Conservation (phyloP, 2,113 vertebrate genomes). For the Atherinomorus stipes region DNA sequence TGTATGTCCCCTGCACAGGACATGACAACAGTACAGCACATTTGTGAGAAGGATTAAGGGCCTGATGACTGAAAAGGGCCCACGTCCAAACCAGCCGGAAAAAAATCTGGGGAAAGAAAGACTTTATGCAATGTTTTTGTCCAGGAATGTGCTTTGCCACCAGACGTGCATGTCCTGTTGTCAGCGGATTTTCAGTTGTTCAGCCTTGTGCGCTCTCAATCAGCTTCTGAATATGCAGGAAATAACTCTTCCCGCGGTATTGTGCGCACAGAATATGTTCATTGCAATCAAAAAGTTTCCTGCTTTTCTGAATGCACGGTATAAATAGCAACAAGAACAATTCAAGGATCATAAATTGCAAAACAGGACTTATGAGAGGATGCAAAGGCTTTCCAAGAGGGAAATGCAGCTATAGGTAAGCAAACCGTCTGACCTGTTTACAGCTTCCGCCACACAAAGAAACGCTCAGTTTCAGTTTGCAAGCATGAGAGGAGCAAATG, state of each 20-base stretch:
- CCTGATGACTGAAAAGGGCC: slow-evolving; percentile 7
- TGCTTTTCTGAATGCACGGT: slow-evolving; percentile 69
- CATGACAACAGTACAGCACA: slow-evolving; percentile 5
- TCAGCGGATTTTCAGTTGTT: slow-evolving; percentile 43
- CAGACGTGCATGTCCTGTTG: slow-evolving; percentile 37
- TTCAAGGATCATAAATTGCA: slow-evolving; percentile 68
- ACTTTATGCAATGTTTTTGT: neutral
- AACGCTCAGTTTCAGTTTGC: neutral
- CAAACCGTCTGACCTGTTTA: slow-evolving; percentile 45
- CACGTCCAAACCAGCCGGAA: slow-evolving; percentile 16
- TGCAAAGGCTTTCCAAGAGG: slow-evolving; percentile 37
- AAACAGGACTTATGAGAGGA: slow-evolving; percentile 52
- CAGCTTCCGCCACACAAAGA: slow-evolving; percentile 34
- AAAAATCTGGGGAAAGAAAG: neutral
- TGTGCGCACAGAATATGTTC: slow-evolving; percentile 63
- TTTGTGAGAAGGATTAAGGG: slow-evolving; percentile 5
- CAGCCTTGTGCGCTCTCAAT: slow-evolving; percentile 28
- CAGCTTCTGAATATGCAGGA: slow-evolving; percentile 62
- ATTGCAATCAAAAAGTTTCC: slow-evolving; percentile 78
- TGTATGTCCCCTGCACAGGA: slow-evolving; percentile 22
- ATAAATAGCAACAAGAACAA: slow-evolving; percentile 78
- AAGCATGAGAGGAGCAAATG: slow-evolving; percentile 38
- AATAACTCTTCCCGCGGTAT: slow-evolving; percentile 67
- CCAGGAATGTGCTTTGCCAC: neutral
- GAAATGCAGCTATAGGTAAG: slow-evolving; percentile 62